These are phyloP conservation scores for Ochotona curzoniae DNA, from an alignment of 2,113 vertebrate species.

Conservation along the genomic window DNA sequence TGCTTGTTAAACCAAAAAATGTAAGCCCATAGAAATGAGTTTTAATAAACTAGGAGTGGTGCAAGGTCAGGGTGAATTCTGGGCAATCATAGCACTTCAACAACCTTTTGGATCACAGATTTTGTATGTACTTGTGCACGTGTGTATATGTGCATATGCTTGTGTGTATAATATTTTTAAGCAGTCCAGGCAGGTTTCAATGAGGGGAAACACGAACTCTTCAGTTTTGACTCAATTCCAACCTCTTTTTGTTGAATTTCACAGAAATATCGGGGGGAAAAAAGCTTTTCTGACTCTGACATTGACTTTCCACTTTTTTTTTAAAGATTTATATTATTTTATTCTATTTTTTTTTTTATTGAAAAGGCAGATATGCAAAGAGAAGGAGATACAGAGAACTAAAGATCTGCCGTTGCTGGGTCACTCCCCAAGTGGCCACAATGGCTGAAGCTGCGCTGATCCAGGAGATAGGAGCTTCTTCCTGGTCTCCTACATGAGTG, in stretches of 20 bases:
- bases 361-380: too few relatives aligned
- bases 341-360: too few relatives aligned
- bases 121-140: slow-evolving; percentile 19
- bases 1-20: slow-evolving; percentile 82
- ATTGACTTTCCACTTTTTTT: slow-evolving; percentile 25
- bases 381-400: too few relatives aligned
- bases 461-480: too few relatives aligned
- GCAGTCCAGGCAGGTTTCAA: slow-evolving; percentile 50
- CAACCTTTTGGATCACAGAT: slow-evolving; percentile 74
- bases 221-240: slow-evolving; percentile 60
- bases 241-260: slow-evolving; percentile 36
- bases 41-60: slow-evolving; percentile 79
- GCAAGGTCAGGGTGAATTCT: slow-evolving; percentile 72
- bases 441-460: too few relatives aligned
- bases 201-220: slow-evolving; percentile 42
- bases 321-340: too few relatives aligned
- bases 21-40: slow-evolving; percentile 83
- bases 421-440: too few relatives aligned
- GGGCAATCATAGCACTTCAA: slow-evolving; percentile 54
- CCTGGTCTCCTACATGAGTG: too few relatives aligned
- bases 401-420: too few relatives aligned
- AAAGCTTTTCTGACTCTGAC: slow-evolving; percentile 50
- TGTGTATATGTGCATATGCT: slow-evolving; percentile 58
- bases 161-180: slow-evolving; percentile 13
- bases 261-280: slow-evolving; percentile 9